phyloP scores from a whole-genome alignment of 2,888 invertebrate genomes.

The Imbricaverruca yamaguchii region DNA sequence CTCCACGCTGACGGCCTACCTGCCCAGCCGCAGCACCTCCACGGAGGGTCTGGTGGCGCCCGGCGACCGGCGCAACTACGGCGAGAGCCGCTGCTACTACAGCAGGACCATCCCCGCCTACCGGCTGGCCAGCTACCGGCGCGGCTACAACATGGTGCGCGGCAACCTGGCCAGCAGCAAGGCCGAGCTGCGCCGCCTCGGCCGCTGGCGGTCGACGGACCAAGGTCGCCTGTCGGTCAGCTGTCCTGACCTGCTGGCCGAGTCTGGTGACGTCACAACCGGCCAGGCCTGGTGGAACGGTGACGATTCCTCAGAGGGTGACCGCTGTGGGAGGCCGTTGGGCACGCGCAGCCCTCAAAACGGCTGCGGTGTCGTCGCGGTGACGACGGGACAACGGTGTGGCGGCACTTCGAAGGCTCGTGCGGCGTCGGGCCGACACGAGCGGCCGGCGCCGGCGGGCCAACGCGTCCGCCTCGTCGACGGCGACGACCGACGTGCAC shows the following conservation, averaged over 20 bases:
- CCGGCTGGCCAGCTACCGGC: not conserved
- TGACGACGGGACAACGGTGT: too few species aligned
- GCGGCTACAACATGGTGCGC: not conserved
- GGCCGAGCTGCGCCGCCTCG: not conserved
- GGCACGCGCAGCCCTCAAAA: too few species aligned
- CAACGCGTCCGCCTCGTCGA: too few species aligned
- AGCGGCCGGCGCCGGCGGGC: too few species aligned
- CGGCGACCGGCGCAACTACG: not conserved
- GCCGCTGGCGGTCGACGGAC: not conserved
- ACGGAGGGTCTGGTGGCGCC: not conserved
- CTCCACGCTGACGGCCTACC: not conserved
- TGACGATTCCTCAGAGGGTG: too few species aligned
- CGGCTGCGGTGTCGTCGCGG: too few species aligned
- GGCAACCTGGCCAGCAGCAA: slow-evolving; percentile 6
- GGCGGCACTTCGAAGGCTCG: too few species aligned
- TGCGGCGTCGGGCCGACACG: too few species aligned
- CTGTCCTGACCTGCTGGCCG: not conserved
- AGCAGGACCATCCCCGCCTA: slow-evolving; percentile 1
- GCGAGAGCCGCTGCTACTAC: not conserved
- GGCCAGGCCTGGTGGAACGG: too few species aligned
- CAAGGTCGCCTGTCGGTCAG: not conserved
- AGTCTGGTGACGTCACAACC: too few species aligned
- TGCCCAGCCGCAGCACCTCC: not conserved
- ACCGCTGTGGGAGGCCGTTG: too few species aligned
- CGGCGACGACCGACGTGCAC: not conserved